Base-by-base conservation (phyloP, 1,140 invertebrate species). In the Brachionus sp. region DNA sequence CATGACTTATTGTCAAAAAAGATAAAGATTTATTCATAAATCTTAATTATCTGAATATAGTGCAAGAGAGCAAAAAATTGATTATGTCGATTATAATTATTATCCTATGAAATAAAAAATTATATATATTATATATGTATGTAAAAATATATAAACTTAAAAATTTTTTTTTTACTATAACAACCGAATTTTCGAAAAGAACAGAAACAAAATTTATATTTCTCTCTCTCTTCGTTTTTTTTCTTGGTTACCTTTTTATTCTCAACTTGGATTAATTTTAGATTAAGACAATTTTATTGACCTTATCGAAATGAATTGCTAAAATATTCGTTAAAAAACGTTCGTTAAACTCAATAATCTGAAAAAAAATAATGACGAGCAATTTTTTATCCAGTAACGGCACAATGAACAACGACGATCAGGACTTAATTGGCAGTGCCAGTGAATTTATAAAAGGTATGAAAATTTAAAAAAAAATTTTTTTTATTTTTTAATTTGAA, bases 371-470 rank as follows among this genome's bases (percentile, higher is more conserved):
- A 66, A 66, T 66, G 35, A 70, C 66, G 35, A 70, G 37, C 39
- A 70, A 70, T 46, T 46, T 46, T 75, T 25, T 46, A 46, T 46
- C 37, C 29, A 75, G 42, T 39, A 75, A 75, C 29, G 39, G 50
- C 29, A 62, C 33, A 1, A 80, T 80, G 35, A 66, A 66, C 37
- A 33, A 23, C 9, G 57, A 66, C 12, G 62, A 82, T 12, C n/a
- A 23, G 12, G 88, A 88, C 84, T 86, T 89, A 53, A 88, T 89
- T 84, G 88, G 88, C 68, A 88, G 88, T 86, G 87, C 88, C 62
- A 88, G 88, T 46, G 88, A 89, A 84, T 88, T 87, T 75, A 88
- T 89, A 13, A 88, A 87, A 87, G 66, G 66, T 70, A 70, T 29
- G 62, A 29, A 5, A 5, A 2, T 29, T 64, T 25, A 23, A 25